Evolutionary conservation across 2,888 invertebrate species (phyloP).

Genomic region (Erynnis tages): DNA sequence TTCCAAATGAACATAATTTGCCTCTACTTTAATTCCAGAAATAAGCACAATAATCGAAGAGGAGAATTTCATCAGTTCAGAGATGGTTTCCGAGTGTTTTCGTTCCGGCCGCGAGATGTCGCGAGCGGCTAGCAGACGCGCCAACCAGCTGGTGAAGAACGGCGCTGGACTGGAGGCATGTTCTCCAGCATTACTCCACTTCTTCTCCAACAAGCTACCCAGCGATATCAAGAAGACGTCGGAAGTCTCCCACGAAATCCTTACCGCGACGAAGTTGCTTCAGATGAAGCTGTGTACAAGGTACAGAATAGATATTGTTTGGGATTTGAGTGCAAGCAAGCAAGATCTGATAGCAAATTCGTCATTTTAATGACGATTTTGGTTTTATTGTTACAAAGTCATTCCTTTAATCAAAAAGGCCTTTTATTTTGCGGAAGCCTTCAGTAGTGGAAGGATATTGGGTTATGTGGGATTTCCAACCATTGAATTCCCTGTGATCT

Average conservation of each 20-base stretch:
- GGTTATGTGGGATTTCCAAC: no score
- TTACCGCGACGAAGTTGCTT: slow-evolving; percentile 67
- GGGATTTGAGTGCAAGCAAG: no score
- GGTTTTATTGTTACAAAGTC: no score
- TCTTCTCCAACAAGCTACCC: slow-evolving; percentile 58
- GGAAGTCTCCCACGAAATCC: slow-evolving; percentile 62
- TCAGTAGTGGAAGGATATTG: no score
- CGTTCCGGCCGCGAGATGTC: slow-evolving; percentile 62
- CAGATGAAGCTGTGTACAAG: slow-evolving; percentile 63
- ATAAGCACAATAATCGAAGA: slow-evolving; percentile 49
- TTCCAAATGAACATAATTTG: no score
- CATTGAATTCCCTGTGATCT: no score
- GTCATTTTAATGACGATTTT: no score
- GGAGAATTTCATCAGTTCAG: slow-evolving; percentile 75
- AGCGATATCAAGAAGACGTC: slow-evolving; percentile 57
- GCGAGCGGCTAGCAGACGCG: slow-evolving; percentile 53
- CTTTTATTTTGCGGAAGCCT: no score
- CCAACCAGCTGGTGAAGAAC: slow-evolving; percentile 56
- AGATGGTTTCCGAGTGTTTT: slow-evolving; percentile 76
- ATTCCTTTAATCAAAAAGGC: no score
- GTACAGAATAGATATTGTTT: no score
- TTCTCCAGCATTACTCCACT: slow-evolving; percentile 61
- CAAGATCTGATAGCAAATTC: no score
- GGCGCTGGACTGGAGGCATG: slow-evolving; percentile 58
- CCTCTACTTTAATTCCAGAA: no score